phyloP scores from a whole-genome alignment of 2,113 vertebrate species.

The Chionomys nivalis region DNA sequence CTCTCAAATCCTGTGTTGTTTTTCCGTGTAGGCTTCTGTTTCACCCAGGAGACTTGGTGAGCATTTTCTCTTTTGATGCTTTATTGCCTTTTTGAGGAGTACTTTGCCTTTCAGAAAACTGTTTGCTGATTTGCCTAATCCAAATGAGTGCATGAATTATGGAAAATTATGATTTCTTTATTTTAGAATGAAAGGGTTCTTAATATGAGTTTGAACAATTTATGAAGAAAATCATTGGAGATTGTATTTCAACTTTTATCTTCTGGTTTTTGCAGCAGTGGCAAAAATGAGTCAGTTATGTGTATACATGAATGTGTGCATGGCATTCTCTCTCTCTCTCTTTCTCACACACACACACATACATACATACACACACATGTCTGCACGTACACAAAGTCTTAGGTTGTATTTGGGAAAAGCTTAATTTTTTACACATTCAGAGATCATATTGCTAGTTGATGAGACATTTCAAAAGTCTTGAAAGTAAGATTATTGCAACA shows the following conservation, averaged over 20 bases:
- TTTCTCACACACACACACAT: no score
- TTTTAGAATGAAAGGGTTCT: slow-evolving; percentile 18
- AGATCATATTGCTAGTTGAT: neutral
- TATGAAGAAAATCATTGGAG: neutral
- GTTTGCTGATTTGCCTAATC: neutral
- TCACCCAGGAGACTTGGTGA: neutral
- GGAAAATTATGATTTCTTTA: neutral
- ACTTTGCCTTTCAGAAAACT: neutral
- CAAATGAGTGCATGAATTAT: neutral
- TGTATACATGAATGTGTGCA: neutral
- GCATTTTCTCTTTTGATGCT: neutral
- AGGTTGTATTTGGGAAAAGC: neutral
- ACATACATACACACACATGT: neutral
- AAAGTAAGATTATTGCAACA: neutral
- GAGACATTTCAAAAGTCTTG: slow-evolving; percentile 3
- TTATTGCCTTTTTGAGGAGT: neutral
- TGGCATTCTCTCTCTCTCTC: no score
- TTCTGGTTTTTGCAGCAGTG: neutral
- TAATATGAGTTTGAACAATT: slow-evolving; percentile 7
- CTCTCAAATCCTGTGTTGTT: neutral
- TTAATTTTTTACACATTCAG: neutral
- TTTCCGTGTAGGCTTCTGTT: neutral
- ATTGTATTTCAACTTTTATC: neutral
- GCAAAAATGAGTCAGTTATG: neutral
- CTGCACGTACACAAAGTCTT: neutral